Evolutionary conservation across 2,113 vertebrate species (phyloP).

Genomic region (Columbina picui): DNA sequence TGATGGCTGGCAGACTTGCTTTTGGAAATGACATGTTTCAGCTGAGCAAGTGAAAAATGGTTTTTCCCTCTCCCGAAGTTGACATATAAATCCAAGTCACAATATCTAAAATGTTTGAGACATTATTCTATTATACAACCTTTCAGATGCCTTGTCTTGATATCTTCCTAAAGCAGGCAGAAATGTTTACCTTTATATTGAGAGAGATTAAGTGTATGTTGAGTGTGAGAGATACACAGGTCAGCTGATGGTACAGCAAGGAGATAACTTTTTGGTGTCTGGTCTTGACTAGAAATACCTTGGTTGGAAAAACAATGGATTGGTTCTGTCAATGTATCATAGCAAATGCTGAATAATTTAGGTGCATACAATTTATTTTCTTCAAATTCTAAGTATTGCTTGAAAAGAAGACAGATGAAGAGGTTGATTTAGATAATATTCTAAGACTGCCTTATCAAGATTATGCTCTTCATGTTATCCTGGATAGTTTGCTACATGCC

Average conservation of each 20-base stretch:
- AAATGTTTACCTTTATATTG: neutral
- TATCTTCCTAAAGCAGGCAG: neutral
- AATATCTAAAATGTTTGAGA: neutral
- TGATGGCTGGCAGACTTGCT: neutral
- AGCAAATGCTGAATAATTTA: neutral
- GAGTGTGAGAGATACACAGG: neutral
- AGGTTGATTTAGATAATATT: neutral
- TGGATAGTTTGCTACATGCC: neutral
- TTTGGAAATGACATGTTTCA: neutral
- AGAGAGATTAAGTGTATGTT: neutral
- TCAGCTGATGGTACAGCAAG: neutral
- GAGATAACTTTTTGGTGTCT: neutral
- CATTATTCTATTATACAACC: neutral
- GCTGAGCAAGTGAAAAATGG: neutral
- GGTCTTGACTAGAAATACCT: neutral
- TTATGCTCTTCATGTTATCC: neutral
- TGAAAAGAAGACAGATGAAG: neutral
- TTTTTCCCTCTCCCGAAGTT: neutral
- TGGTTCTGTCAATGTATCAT: neutral
- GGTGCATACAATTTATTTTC: neutral
- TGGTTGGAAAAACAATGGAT: neutral
- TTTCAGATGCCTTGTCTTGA: neutral
- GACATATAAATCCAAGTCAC: neutral
- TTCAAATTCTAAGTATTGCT: neutral
- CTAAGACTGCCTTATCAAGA: neutral